Conservation (phyloP, 1,140 invertebrate species). For the Theocolax elegans region DNA sequence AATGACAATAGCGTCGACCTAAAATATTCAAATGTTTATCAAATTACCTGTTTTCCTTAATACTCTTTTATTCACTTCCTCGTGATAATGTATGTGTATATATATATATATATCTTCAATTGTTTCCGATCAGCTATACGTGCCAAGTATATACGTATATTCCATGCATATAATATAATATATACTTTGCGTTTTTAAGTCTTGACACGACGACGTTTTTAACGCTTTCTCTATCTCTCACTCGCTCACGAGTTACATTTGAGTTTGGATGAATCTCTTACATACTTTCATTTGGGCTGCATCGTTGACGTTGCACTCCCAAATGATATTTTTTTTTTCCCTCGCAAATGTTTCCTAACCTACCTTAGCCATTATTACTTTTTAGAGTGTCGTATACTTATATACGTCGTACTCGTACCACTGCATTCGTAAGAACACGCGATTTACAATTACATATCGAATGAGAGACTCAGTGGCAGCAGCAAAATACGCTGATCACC, state of each 20-base stretch:
- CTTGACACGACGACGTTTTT: constrained; percentile 31
- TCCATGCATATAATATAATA: no score
- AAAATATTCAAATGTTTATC: background rate
- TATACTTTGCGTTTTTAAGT: background rate
- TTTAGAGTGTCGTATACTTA: background rate
- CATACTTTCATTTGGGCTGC: background rate
- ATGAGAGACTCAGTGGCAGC: background rate
- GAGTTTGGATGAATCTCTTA: background rate
- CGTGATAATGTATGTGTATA: no score
- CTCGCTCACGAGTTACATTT: constrained; percentile 1
- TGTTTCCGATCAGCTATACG: background rate
- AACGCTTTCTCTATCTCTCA: constrained; percentile 25
- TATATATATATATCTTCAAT: constrained; percentile 13
- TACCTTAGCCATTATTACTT: constrained; percentile 3
- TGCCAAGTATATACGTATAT: no score
- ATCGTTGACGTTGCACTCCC: background rate
- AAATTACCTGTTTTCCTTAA: constrained; percentile 18
- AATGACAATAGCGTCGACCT: no score
- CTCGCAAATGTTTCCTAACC: constrained; percentile 7
- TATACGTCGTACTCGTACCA: background rate
- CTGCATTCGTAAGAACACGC: background rate
- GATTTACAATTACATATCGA: constrained; percentile 15
- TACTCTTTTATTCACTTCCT: background rate
- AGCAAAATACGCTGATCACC: constrained; percentile 28
- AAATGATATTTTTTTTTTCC: background rate